Evolutionary conservation across 2,113 vertebrate genomes (phyloP).

Genomic region (Ceuthmochares aereus): DNA sequence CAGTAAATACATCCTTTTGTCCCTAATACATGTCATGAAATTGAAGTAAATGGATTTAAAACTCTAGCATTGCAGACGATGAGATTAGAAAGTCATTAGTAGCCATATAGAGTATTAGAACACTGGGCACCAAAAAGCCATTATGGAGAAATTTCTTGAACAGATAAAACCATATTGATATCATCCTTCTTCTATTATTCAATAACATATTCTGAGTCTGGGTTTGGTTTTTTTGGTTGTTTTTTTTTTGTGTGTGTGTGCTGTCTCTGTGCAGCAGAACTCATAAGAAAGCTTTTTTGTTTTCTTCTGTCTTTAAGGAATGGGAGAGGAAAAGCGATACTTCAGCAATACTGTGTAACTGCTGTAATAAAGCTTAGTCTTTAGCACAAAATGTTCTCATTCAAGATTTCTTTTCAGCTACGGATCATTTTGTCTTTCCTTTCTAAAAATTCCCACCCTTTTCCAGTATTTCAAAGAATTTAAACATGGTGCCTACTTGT

Average conservation of each 20-base stretch:
- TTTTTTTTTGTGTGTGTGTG: slow-evolving; percentile 11
- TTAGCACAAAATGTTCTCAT: not conserved
- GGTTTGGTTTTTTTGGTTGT: too few relatives aligned
- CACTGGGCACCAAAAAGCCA: slow-evolving; percentile 44
- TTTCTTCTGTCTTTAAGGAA: not conserved
- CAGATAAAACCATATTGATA: slow-evolving; percentile 70
- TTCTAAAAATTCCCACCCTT: not conserved
- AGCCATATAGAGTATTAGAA: slow-evolving; percentile 57
- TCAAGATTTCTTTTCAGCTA: not conserved
- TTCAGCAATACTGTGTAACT: not conserved
- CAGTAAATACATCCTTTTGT: slow-evolving; percentile 67
- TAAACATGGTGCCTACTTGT: not conserved
- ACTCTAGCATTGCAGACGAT: slow-evolving; percentile 67
- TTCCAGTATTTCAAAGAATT: not conserved
- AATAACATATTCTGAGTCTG: not conserved
- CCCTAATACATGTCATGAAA: slow-evolving; percentile 72
- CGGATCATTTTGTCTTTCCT: not conserved
- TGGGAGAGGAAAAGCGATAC: not conserved
- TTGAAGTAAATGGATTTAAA: slow-evolving; percentile 79
- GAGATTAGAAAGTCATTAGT: slow-evolving; percentile 81
- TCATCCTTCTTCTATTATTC: slow-evolving; percentile 67
- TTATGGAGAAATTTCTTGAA: slow-evolving; percentile 68
- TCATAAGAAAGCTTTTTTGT: not conserved
- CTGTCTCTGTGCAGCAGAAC: not conserved
- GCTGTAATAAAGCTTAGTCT: not conserved